Base-by-base conservation (phyloP, 1,140 invertebrate species). In the Drosophila parvula region DNA sequence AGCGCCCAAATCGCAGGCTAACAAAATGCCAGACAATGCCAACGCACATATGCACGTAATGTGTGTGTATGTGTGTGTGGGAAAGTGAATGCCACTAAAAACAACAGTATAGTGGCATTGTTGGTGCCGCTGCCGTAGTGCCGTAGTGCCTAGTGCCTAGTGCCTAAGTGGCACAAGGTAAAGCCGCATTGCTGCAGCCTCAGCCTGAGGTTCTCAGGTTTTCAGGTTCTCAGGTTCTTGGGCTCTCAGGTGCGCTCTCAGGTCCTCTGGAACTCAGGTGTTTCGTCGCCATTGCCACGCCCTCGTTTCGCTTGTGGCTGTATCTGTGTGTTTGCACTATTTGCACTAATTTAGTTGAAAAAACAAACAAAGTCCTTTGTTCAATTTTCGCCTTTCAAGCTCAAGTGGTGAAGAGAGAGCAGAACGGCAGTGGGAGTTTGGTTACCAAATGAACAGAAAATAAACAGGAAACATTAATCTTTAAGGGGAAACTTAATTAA, bases 301-400 rank as follows among this genome's bases (percentile, higher is more conserved):
- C 74, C 74, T 69, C 74, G 65, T 77, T 81, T 62, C 62, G 60
- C 50, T 47, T 16, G 64, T 45, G 61, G 41, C 53, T 59, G 58
- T 57, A 40, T 69, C 36, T 76, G 61, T 68, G 62, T 88, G 65
- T 77, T 60, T 63, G 69, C 80, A 89, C 84, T 90, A 86, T 85
- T 90, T 90, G 86, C 81, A 90, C 86, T 90, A 90, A 90, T 90
- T 90, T 90, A 90, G 85, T 90, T 86, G 58, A 82, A 90, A 90
- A 69, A 90, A 90, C 85, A 90, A 90, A 90, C 86, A 82, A 90
- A 77, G 79, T 82, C 86, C 69, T 90, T 90, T 90, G 81, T 90
- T 90, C 76, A 90, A 90, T 90, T 90, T 90, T 81, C 75, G 81
- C 79, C 86, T 86, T 85, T 79, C 69, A 75, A 74, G 82, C 79